Conservation (phyloP, 2,797 vertebrate species). For the Buceros bicornis region DNA sequence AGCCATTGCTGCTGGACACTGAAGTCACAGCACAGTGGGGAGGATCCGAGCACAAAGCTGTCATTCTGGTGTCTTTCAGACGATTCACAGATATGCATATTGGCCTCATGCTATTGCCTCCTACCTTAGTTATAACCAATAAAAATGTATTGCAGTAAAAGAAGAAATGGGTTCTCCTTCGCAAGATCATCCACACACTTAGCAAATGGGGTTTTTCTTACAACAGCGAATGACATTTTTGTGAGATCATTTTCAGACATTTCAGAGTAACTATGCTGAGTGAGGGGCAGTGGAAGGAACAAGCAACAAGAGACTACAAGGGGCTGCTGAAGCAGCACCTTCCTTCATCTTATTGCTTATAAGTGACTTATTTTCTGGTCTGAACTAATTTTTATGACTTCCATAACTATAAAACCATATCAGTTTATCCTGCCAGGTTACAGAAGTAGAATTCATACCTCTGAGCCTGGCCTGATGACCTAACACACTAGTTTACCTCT, state of each 20-base stretch:
- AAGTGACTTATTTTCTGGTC: background rate
- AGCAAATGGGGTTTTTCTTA: rapidly evolving
- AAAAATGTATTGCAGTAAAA: background rate
- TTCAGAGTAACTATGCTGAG: rapidly evolving
- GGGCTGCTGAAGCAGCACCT: background rate
- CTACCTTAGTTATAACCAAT: background rate
- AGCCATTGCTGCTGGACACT: background rate
- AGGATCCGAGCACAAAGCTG: background rate
- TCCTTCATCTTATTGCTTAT: background rate
- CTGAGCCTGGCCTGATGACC: background rate
- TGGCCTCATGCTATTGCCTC: background rate
- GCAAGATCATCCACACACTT: background rate
- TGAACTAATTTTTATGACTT: background rate
- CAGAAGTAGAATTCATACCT: background rate
- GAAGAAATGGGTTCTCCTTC: background rate
- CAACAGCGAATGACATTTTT: background rate
- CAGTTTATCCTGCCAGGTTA: background rate
- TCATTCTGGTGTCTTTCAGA: background rate
- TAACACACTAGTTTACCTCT: background rate
- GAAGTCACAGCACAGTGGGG: rapidly evolving
- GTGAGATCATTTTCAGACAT: background rate
- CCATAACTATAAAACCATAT: background rate
- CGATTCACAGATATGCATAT: background rate
- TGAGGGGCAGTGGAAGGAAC: background rate
- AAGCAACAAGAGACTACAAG: background rate